A percentile compares a stretch with the other conserved stretches of the same genome.
Evolutionary conservation across 2,113 vertebrate genomes (phyloP).

Genomic region (Pygoscelis adeliae): DNA sequence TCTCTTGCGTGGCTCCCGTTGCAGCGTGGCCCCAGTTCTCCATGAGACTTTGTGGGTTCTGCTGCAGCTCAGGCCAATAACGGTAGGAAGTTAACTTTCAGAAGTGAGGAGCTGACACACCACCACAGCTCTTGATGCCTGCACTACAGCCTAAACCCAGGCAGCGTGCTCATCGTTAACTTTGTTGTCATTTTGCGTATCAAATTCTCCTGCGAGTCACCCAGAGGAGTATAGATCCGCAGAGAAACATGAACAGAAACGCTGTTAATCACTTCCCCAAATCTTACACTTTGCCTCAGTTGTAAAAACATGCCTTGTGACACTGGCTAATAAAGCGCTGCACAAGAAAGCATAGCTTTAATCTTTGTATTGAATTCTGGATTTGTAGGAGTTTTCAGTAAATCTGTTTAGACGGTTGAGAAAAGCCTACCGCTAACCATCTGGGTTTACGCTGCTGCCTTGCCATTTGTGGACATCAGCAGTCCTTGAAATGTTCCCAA

Average conservation of each 20-base stretch:
- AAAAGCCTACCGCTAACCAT: not conserved
- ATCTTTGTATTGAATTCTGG: not conserved
- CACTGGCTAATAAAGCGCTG: not conserved
- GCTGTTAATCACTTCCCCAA: not conserved
- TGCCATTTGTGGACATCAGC: not conserved
- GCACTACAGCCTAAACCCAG: not conserved
- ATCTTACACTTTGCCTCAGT: not conserved
- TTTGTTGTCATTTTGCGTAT: not conserved
- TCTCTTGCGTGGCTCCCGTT: no score
- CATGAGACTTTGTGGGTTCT: fast-evolving
- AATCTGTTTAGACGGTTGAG: not conserved
- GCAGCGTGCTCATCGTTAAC: not conserved
- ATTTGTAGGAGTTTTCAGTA: not conserved
- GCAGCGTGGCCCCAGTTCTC: not conserved
- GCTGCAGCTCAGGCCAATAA: not conserved
- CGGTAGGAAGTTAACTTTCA: not conserved
- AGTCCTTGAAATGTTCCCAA: conserved; percentile 32
- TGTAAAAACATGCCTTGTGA: not conserved
- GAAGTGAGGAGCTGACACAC: not conserved
- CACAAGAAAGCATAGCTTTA: not conserved
- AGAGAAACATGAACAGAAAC: not conserved
- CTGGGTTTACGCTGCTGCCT: not conserved
- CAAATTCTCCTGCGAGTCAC: not conserved
- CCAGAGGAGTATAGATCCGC: not conserved
- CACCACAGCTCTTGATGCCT: not conserved